Percentiles rank a stretch among this genome's conserved stretches.
Conservation (phyloP, 2,888 invertebrate species). For the Myathropa florea region DNA sequence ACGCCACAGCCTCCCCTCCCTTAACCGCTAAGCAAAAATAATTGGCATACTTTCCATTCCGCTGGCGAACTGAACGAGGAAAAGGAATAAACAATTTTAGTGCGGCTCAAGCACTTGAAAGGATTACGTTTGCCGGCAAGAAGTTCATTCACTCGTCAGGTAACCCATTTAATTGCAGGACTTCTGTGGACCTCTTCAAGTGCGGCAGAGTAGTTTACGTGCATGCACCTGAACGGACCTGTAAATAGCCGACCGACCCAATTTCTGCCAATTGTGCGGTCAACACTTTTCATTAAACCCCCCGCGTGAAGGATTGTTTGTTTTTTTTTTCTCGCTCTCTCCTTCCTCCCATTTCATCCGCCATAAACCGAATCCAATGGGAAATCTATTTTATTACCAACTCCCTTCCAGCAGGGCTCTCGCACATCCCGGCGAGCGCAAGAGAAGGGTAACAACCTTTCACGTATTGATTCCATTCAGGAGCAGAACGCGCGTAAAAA, state of each 20-base stretch:
- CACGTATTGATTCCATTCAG: slow-evolving; percentile 68
- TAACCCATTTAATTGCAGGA: slow-evolving; percentile 57
- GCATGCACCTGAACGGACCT: slow-evolving; percentile 4
- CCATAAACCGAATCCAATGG: slow-evolving; percentile 49
- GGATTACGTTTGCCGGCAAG: not conserved
- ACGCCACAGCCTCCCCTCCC: not conserved
- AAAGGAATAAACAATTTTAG: slow-evolving; percentile 10
- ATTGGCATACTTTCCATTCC: slow-evolving; percentile 32
- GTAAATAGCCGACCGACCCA: slow-evolving; percentile 55
- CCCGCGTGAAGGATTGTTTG: slow-evolving; percentile 1
- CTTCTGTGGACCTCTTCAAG: slow-evolving; percentile 6
- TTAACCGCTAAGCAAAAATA: not conserved
- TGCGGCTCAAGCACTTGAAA: not conserved
- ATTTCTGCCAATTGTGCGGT: slow-evolving; percentile 64
- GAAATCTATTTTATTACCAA: slow-evolving; percentile 63
- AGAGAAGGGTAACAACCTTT: slow-evolving; percentile 68
- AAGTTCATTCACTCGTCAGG: slow-evolving; percentile 61
- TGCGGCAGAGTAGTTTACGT: not conserved
- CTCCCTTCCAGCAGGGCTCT: slow-evolving; percentile 15
- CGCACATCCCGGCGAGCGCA: not conserved
- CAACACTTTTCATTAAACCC: slow-evolving; percentile 58
- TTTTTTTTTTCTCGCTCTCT: not conserved
- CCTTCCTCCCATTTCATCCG: not conserved
- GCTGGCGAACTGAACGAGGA: not conserved
- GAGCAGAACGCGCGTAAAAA: slow-evolving; percentile 56